These are phyloP conservation scores for Drosophila emarginata DNA, from an alignment of 2,888 invertebrate species.

Conservation along the genomic window DNA sequence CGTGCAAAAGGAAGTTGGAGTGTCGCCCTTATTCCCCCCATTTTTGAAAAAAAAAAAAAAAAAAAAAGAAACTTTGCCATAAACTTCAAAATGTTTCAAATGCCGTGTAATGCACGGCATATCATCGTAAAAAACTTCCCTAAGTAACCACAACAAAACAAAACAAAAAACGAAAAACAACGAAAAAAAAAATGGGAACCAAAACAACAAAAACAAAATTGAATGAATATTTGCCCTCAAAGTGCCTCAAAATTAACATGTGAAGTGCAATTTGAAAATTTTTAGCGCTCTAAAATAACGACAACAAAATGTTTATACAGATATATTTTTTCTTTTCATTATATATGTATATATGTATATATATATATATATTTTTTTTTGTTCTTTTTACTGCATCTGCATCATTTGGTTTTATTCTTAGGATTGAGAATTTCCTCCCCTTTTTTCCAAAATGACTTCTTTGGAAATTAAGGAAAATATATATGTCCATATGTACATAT, in stretches of 20 bases:
- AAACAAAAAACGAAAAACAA: slow-evolving; percentile 31
- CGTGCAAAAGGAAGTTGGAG: slow-evolving; percentile 61
- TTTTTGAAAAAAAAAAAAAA: slow-evolving; percentile 4
- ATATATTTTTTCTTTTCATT: too few relatives aligned
- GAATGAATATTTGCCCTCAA: slow-evolving; percentile 60
- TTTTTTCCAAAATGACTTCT: neutral
- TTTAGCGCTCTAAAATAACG: slow-evolving; percentile 11
- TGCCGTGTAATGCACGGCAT: slow-evolving; percentile 63
- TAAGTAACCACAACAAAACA: slow-evolving; percentile 1
- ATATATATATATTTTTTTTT: slow-evolving; percentile 18
- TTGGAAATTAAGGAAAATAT: neutral
- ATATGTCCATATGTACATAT: neutral
- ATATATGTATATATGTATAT: too few relatives aligned
- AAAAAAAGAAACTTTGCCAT: slow-evolving; percentile 45
- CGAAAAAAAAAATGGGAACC: slow-evolving; percentile 32
- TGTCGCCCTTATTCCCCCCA: slow-evolving; percentile 25
- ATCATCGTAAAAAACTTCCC: slow-evolving; percentile 55
- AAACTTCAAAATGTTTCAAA: slow-evolving; percentile 63
- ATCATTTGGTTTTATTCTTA: slow-evolving; percentile 53
- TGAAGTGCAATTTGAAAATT: slow-evolving; percentile 23
- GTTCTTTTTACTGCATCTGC: slow-evolving; percentile 51
- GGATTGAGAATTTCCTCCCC: slow-evolving; percentile 23
- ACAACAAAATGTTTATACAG: too few relatives aligned
- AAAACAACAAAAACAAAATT: slow-evolving; percentile 32
- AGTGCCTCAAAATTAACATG: slow-evolving; percentile 55